These are phyloP conservation scores for Erethizon dorsatum DNA, from an alignment of 2,797 vertebrate species.

Conservation along the genomic window DNA sequence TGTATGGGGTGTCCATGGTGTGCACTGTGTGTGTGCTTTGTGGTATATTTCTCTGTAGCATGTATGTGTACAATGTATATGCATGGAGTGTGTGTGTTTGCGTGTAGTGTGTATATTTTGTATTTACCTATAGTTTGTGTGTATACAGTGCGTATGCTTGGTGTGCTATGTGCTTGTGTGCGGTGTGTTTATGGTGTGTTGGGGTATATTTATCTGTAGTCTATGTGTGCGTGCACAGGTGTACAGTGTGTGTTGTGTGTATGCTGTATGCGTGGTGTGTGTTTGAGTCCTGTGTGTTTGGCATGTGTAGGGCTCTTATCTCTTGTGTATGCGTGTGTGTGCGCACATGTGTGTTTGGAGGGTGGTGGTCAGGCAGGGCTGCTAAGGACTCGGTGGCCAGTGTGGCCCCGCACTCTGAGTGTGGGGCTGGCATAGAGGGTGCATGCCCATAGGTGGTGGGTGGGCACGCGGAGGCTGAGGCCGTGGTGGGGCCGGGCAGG, in stretches of 20 bases:
- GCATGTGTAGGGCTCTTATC: neutral
- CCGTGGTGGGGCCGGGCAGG: neutral
- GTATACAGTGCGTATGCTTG: neutral
- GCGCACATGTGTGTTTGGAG: neutral
- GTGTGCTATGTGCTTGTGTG: neutral
- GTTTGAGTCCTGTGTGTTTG: neutral
- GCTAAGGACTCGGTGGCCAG: neutral
- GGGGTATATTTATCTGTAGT: neutral
- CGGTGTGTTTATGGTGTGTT: neutral
- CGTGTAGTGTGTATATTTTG: neutral
- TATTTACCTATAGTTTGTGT: neutral
- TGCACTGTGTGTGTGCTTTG: neutral
- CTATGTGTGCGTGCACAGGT: neutral
- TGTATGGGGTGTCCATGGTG: neutral
- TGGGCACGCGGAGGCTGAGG: fast-evolving
- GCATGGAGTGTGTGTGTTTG: neutral
- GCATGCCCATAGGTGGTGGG: too few species aligned
- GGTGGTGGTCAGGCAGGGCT: neutral
- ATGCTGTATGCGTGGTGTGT: neutral
- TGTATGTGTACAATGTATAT: neutral
- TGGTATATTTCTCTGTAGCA: neutral
- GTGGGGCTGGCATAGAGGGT: neutral
- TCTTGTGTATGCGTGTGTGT: neutral
- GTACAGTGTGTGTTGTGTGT: neutral
- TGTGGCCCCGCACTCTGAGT: fast-evolving